phyloP scores from a whole-genome alignment of 1,140 invertebrate species.

The Antheraea pernyi region DNA sequence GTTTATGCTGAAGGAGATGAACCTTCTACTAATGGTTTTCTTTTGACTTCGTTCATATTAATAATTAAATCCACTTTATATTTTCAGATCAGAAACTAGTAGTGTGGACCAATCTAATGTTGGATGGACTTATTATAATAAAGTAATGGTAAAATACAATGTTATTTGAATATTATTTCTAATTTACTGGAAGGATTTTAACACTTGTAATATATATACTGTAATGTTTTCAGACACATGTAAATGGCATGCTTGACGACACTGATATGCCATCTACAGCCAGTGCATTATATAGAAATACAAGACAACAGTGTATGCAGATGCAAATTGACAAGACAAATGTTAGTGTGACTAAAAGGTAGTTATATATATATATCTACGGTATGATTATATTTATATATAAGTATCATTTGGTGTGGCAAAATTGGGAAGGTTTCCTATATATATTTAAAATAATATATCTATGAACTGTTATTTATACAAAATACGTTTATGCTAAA shows the following conservation, averaged over 20 bases:
- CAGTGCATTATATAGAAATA: slow-evolving; percentile 63
- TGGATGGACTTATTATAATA: slow-evolving; percentile 85
- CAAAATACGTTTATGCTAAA: no score
- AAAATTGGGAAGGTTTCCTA: background rate
- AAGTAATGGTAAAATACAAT: slow-evolving; percentile 79
- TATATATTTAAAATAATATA: background rate
- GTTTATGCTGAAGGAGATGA: no score
- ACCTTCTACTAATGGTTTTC: no score
- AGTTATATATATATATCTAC: slow-evolving; percentile 13
- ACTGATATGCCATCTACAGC: slow-evolving; percentile 74
- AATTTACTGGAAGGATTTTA: no score
- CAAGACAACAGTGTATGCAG: slow-evolving; percentile 58
- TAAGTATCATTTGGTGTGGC: background rate
- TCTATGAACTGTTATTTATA: no score
- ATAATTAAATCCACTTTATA: no score
- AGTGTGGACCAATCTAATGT: slow-evolving; percentile 79
- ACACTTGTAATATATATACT: background rate
- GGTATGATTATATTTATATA: background rate
- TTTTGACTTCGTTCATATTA: no score
- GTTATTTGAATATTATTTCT: background rate
- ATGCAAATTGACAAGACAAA: slow-evolving; percentile 73
- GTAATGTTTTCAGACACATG: slow-evolving; percentile 57
- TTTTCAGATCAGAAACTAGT: slow-evolving; percentile 69
- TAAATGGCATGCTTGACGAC: slow-evolving; percentile 69
- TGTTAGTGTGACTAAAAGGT: slow-evolving; percentile 72